Evolutionary conservation across 1,140 invertebrate genomes (phyloP).

Genomic region (Penaeus chinensis): DNA sequence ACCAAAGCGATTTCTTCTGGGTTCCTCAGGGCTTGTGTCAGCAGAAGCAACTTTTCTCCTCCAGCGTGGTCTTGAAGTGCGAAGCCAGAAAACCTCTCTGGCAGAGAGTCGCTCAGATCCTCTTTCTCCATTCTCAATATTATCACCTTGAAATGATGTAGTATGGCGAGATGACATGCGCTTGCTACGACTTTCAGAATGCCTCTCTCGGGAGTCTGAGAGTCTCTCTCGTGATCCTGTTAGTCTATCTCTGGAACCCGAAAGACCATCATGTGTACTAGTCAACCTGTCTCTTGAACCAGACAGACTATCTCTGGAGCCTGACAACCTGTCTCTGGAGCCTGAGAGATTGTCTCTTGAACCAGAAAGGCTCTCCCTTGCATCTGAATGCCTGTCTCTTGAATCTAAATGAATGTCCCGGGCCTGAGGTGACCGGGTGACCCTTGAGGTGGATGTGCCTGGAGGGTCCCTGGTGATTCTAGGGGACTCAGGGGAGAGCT

Average conservation of each 20-base stretch:
- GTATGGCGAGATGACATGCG: constrained; percentile 20
- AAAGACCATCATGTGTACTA: constrained; percentile 20
- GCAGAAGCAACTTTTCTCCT: constrained; percentile 63
- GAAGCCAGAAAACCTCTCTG: constrained; percentile 60
- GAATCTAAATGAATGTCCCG: constrained; percentile 33
- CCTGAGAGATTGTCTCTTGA: constrained; percentile 11
- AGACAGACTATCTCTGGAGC: constrained; percentile 22
- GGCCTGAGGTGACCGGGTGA: constrained; percentile 21
- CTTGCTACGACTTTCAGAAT: constrained; percentile 13
- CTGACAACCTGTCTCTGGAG: constrained; percentile 10
- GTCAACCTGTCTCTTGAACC: not conserved
- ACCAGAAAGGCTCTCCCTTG: constrained; percentile 3
- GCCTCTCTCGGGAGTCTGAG: constrained; percentile 17
- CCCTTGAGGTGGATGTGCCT: not conserved
- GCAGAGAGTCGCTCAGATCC: constrained; percentile 35
- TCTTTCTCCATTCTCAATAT: constrained; percentile 26
- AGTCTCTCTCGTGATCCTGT: constrained; percentile 25
- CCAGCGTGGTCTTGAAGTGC: constrained; percentile 59
- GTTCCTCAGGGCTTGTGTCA: constrained; percentile 62
- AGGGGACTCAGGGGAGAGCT: constrained; percentile 42
- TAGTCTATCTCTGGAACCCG: constrained; percentile 28
- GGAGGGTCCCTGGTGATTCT: constrained; percentile 32
- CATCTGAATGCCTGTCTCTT: not conserved
- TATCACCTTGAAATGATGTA: constrained; percentile 8
- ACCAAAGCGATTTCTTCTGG: constrained; percentile 54